Percentiles rank a stretch among this genome's conserved stretches.
Evolutionary conservation across 2,888 invertebrate genomes (phyloP).

Genomic region (Megamerina dolium): DNA sequence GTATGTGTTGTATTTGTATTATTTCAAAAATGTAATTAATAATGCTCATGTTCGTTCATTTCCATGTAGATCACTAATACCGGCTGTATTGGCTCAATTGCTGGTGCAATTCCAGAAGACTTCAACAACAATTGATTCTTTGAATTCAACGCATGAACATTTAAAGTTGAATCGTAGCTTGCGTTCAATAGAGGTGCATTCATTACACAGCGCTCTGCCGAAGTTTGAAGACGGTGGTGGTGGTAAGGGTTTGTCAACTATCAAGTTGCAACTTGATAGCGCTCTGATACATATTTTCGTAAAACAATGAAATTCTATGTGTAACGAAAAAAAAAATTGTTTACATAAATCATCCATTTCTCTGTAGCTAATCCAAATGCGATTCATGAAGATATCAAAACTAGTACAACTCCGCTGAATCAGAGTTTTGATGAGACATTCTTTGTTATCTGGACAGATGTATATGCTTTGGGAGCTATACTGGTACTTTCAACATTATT

Average conservation of each 20-base stretch:
- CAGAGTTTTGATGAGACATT: conserved; percentile 17
- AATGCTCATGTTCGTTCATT: neutral
- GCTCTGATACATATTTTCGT: too few species aligned
- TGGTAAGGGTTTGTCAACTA: conserved; percentile 9
- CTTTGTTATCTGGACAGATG: conserved; percentile 39
- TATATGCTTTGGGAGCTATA: conserved; percentile 39
- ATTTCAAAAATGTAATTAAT: too few species aligned
- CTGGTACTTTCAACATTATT: conserved; percentile 41
- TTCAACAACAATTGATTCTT: neutral
- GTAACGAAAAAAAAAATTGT: too few species aligned
- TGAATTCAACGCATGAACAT: conserved; percentile 7
- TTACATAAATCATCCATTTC: too few species aligned
- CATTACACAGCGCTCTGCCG: too few species aligned
- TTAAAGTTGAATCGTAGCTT: conserved; percentile 1
- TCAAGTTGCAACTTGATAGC: neutral
- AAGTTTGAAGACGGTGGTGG: conserved; percentile 16
- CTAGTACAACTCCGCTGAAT: neutral
- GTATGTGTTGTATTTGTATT: conserved; percentile 29
- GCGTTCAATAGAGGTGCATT: neutral
- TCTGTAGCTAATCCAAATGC: too few species aligned
- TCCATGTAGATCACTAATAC: conserved; percentile 40
- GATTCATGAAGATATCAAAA: too few species aligned
- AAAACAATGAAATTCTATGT: conserved; percentile 16
- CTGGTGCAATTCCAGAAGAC: conserved; percentile 42
- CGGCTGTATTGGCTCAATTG: conserved; percentile 46